Evolutionary conservation across 2,888 invertebrate genomes (phyloP), one percentile per base, ranked within the genome.

Genomic region (Lasioglossum villosulum): DNA sequence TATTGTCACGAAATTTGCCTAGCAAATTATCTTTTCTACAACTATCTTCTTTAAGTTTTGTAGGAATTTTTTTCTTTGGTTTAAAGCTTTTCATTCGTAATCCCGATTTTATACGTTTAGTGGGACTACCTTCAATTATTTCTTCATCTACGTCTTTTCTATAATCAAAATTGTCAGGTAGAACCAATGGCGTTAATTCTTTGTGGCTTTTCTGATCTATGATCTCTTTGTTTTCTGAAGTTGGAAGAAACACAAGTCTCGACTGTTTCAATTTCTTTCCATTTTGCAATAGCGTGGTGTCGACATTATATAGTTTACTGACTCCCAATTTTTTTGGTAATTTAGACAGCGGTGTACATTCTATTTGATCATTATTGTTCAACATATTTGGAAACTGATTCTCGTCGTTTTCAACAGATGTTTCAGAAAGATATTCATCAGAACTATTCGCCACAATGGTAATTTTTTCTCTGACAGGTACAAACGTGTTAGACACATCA

Each of bases 221-320:
- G 19, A 88, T 63, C 75, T 92, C 88, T 23, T 80, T 75, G 42
- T 89, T 89, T 72, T 87, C 70, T n/a, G 88, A 75, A 0, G 82
- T 48, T 75, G 87, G 88, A 75, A 90, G 74, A 39, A 93, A 81
- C 42, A 90, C 37, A 39, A 94, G 88, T 42, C 84, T 93, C 5
- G 92, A 87, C 78, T 94, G 95, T 70, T 88, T 92, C 5, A 92
- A 68, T 75, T 88, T 92, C 77, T 92, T 93, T 4, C 93, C 92
- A 75, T 82, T 84, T 3, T 83, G 66, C 12, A 86, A 78, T 30
- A 90, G 74, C 52, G 84, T 89, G 16, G 83, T 90, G 37, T 92
- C 90, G 4, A 90, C 84, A 83, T 87, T 84, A 34, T 85, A 78
- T 23, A 84, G 48, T 56, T 73, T 84, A 76, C 84, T 88, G 8